Conservation (phyloP, 2,888 invertebrate genomes). For the Tenthredo livida region DNA sequence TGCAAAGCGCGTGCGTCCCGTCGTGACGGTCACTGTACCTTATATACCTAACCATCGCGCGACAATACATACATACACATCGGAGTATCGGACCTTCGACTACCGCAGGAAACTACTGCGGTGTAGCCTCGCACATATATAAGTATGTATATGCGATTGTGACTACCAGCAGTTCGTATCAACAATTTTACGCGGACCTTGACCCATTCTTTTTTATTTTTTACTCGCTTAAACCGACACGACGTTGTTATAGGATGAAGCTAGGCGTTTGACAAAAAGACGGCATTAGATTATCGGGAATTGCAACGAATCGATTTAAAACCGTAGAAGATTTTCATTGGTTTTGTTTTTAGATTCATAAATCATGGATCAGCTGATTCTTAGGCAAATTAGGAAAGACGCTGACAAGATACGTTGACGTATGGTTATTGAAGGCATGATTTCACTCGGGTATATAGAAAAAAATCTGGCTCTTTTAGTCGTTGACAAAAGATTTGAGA, state of each 20-base stretch:
- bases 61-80: not conserved
- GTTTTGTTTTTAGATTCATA: not conserved
- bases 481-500: too few relatives aligned
- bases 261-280: not conserved
- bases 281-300: not conserved
- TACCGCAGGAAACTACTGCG: not conserved
- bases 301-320: not conserved
- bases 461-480: too few relatives aligned
- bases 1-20: slow-evolving; percentile 22
- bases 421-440: too few relatives aligned
- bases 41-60: not conserved
- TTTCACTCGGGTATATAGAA: too few relatives aligned
- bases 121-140: slow-evolving; percentile 2
- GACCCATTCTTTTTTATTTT: not conserved
- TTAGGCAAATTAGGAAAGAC: not conserved
- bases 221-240: not conserved
- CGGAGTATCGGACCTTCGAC: not conserved
- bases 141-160: not conserved
- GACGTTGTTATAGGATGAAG: not conserved
- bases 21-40: not conserved
- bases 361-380: not conserved
- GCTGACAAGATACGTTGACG: too few relatives aligned
- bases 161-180: not conserved
- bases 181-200: slow-evolving; percentile 29
- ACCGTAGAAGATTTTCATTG: not conserved